Evolutionary conservation across 2,113 vertebrate genomes (phyloP), one percentile per base, ranked within the genome.

Genomic region (Poicephalus gulielmi): DNA sequence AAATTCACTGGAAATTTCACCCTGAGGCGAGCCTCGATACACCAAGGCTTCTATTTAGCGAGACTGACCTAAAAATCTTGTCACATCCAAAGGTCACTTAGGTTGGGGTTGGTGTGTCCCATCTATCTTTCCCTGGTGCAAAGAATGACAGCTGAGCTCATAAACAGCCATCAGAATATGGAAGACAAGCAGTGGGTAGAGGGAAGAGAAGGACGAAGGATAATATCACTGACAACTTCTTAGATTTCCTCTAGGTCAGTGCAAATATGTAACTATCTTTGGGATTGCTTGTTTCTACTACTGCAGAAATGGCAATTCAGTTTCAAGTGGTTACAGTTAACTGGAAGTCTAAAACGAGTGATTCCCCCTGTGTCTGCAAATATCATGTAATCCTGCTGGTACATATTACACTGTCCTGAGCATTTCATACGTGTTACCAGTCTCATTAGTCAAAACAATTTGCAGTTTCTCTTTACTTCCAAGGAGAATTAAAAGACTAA

Each of bases 1-100:
- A 98, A 98, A 98, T 98, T 98, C 97, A 97, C 98, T 98, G 96
- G 96, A 98, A 98, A 98, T 98, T 97, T 98, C 97, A 97, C 98
- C 98, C 97, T 88, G 96, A 98, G 98, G 98, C 97, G 59, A 98
- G 98, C 97, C 98, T 97, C 39, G 30, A 94, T 98, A 97, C 97
- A 97, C 97, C 94, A 94, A 97, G 97, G 96, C 96, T 98, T 97
- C 97, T 97, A 98, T 98, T 98, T 98, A 98, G 98, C 81, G 88
- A 96, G 96, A 94, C 96, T 98, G 98, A 98, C 98, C 98, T 98
- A 98, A 98, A 98, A 98, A 98, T 98, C 98, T 98, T 98, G 98
- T 98, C 98, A 98, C 98, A 98, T 98, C 94, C 98, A 98, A 98
- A 98, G 98, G 98, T 98, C 98, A 98, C 73, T 75, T 96, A 98